Evolutionary conservation across 2,797 vertebrate species (phyloP), one percentile per base, ranked within the genome.

Genomic region (Botia almorhae): DNA sequence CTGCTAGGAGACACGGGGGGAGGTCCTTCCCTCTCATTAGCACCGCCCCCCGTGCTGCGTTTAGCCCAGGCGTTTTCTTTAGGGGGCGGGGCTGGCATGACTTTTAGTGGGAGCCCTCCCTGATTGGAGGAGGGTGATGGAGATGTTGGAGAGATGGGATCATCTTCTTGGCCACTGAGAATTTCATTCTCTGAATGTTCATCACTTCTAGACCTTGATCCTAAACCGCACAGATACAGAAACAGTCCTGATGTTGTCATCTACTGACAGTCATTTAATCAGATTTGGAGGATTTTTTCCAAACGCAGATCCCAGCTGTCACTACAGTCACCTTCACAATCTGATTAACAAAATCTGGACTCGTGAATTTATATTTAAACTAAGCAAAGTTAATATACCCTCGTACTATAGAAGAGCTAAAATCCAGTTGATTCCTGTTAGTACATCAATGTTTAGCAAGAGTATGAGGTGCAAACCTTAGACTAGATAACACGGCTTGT

Each of bases 61-160:
- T 96, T 98, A 85, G 94, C 96, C 97, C 97, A 98, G 26, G 92
- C 96, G 1, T 98, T 98, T 91, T 98, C 97, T 92, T 96, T 98
- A 21, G 96, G 96, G 7, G 96, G 96, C 43, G 96, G 97, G 0
- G 96, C 96, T 11, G 96, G 96, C 95, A 98, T 95, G 89, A 96
- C 96, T 91, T 98, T 98, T 84, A 96, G 91, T 0, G 95, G 96
- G 29, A 89, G 88, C 43, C 79, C 74, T 77, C 92, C 92, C 87
- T 98, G 96, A 85, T 94, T 94, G 86, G 92, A 89, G 50, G 94
- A 85, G 56, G 93, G 81, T 23, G 80, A 69, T 19, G 69, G 36
- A 65, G 93, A 69, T 76, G 90, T 94, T 7, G 96, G 95, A 82
- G 96, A 95, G 17, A 94, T 90, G 23, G 92, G 91, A 2, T 96